phyloP scores from a whole-genome alignment of 2,113 vertebrate species.

The Agelaius tricolor region DNA sequence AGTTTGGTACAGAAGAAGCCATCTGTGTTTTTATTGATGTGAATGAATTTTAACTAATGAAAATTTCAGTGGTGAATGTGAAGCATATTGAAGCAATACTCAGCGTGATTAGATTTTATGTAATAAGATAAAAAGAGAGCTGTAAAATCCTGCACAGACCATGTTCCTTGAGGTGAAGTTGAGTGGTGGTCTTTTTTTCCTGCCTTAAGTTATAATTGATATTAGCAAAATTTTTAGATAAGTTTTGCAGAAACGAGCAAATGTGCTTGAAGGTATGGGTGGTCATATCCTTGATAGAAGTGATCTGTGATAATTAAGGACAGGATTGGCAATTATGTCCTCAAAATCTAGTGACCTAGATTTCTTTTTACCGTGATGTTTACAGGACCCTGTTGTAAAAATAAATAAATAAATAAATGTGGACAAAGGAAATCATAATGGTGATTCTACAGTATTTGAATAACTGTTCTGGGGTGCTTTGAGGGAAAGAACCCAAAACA shows the following conservation, averaged over 20 bases:
- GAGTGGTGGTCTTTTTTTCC: background rate
- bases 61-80: constrained; percentile 7
- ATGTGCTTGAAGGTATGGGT: background rate
- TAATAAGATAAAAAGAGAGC: background rate
- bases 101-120: background rate
- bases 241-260: background rate
- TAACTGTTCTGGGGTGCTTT: background rate
- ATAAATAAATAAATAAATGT: background rate
- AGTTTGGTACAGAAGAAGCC: background rate
- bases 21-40: constrained; percentile 33
- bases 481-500: background rate
- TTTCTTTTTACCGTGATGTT: background rate
- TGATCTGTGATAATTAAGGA: background rate
- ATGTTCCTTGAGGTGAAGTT: background rate
- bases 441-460: background rate
- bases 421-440: background rate
- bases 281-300: background rate
- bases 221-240: background rate
- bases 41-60: constrained; percentile 36
- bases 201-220: background rate
- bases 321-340: background rate
- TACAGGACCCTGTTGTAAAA: background rate
- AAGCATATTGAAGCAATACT: background rate
- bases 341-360: background rate
- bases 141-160: background rate